phyloP scores from a whole-genome alignment of 2,888 invertebrate genomes.

The Rambutsinella grinnellia region DNA sequence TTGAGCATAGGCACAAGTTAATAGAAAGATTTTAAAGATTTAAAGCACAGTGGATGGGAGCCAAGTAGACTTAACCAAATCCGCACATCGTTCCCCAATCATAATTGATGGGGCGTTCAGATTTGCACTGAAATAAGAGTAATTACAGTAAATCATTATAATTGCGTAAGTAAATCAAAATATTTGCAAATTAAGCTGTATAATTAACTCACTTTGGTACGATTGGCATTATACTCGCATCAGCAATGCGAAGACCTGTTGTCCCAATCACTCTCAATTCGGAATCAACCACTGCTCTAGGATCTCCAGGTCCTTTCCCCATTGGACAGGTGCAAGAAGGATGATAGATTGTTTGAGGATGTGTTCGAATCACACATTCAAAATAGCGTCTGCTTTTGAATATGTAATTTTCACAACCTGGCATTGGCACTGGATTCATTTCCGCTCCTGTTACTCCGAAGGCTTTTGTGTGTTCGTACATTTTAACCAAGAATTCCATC shows the following conservation, averaged over 20 bases:
- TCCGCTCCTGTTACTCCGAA: conserved; percentile 35
- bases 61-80: conserved; percentile 31
- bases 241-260: conserved; percentile 36
- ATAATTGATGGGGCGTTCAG: conserved; percentile 41
- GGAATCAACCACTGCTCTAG: conserved; percentile 47
- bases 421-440: conserved; percentile 28
- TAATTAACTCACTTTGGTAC: conserved; percentile 34
- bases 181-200: background rate
- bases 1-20: background rate
- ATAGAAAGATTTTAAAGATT: background rate
- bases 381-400: conserved; percentile 43
- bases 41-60: background rate
- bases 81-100: conserved; percentile 42
- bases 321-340: conserved; percentile 35
- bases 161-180: background rate
- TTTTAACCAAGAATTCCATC: conserved; percentile 25
- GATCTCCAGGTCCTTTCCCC: conserved; percentile 41
- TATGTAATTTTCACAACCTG: conserved; percentile 41
- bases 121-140: conserved; percentile 32
- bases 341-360: conserved; percentile 41
- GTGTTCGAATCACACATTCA: conserved; percentile 38
- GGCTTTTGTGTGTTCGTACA: conserved; percentile 36
- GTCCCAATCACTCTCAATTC: conserved; percentile 38
- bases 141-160: background rate
- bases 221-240: conserved; percentile 40